Percentiles rank a stretch among this genome's conserved stretches.
Evolutionary conservation across 2,888 invertebrate genomes (phyloP).

Genomic region (Heliothis peltigera): DNA sequence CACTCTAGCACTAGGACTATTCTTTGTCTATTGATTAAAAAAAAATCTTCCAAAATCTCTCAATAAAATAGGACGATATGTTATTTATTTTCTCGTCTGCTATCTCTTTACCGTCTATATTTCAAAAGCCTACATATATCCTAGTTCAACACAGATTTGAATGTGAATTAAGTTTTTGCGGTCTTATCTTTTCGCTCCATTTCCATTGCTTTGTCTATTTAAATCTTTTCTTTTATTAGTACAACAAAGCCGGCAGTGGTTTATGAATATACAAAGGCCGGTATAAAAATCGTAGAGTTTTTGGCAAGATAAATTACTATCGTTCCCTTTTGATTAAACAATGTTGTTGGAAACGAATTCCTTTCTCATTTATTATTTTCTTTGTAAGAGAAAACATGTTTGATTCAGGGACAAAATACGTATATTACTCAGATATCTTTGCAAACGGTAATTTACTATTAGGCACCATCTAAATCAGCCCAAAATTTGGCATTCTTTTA

Average conservation of each 20-base stretch:
- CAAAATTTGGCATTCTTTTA: too few relatives aligned
- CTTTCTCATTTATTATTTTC: too few relatives aligned
- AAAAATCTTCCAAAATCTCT: not conserved
- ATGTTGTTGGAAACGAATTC: not conserved
- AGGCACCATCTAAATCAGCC: too few relatives aligned
- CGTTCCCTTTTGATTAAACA: not conserved
- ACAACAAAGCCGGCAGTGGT: constrained; percentile 33
- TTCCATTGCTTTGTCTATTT: constrained; percentile 48
- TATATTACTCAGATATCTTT: too few relatives aligned
- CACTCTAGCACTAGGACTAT: too few relatives aligned
- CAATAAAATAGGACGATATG: constrained; percentile 22
- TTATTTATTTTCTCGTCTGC: constrained; percentile 3
- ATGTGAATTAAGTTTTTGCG: constrained; percentile 44
- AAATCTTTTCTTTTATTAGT: constrained; percentile 41
- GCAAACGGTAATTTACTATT: too few relatives aligned
- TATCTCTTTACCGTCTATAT: constrained; percentile 9
- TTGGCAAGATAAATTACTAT: constrained; percentile 21
- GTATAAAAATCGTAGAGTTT: constrained; percentile 10
- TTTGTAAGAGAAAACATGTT: too few relatives aligned
- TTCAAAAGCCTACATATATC: constrained; percentile 36
- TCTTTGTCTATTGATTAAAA: too few relatives aligned
- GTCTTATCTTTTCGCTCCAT: constrained; percentile 24
- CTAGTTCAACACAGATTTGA: constrained; percentile 30
- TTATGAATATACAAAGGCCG: constrained; percentile 43
- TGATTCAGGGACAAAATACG: too few relatives aligned